phyloP scores from a whole-genome alignment of 2,113 vertebrate species.

The Anser brachyrhynchus region DNA sequence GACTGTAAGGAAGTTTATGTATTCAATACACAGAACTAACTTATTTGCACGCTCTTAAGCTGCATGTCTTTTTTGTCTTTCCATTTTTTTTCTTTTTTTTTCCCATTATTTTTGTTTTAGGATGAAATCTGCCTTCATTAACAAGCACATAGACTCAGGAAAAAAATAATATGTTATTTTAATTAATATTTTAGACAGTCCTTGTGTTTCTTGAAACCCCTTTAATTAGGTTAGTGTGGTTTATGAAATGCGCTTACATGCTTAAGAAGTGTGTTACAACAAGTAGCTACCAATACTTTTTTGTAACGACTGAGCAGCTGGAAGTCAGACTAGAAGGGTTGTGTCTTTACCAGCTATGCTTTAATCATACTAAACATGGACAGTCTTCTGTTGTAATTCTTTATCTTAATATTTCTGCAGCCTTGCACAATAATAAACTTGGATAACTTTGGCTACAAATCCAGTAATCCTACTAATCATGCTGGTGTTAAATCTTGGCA shows the following conservation, averaged over 20 bases:
- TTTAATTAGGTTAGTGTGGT: neutral
- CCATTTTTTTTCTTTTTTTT: neutral
- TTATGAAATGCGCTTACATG: neutral
- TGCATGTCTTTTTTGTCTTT: neutral
- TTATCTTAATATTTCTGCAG: neutral
- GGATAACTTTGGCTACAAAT: neutral
- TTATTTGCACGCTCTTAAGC: neutral
- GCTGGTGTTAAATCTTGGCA: neutral
- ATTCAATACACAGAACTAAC: neutral
- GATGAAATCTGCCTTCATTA: accelerated
- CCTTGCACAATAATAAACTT: neutral
- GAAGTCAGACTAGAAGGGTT: neutral
- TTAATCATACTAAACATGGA: neutral
- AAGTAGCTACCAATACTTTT: neutral
- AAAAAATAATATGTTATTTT: neutral
- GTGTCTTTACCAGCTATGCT: neutral
- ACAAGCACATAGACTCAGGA: neutral
- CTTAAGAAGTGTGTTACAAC: neutral
- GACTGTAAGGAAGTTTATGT: neutral
- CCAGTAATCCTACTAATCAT: neutral
- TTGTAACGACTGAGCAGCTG: neutral
- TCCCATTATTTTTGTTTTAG: neutral
- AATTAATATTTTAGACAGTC: accelerated
- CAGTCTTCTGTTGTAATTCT: neutral
- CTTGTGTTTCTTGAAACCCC: neutral